These are phyloP conservation scores for Muricea muricata DNA, from an alignment of 92 coral and sea anemone species.

Conservation along the genomic window DNA sequence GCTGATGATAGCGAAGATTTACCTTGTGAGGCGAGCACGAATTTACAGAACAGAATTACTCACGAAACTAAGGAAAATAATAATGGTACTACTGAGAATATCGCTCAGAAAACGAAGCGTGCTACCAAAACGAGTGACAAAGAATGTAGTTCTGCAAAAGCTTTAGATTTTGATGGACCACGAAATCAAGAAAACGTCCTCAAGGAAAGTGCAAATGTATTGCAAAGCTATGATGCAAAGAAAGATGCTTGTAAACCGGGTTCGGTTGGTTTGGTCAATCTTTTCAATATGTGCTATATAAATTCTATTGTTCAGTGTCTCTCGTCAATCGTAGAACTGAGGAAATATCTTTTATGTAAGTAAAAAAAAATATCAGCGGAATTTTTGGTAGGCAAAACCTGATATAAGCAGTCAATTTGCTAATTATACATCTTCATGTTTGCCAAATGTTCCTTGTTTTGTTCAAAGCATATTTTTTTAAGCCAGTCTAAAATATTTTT, in stretches of 20 bases:
- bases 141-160: not conserved
- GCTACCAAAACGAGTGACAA: not conserved
- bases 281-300: slow-evolving; percentile 85
- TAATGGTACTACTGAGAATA: not conserved
- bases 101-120: not conserved
- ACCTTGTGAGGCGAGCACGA: not conserved
- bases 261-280: slow-evolving; percentile 84
- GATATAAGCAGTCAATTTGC: too few species aligned
- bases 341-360: slow-evolving; percentile 87
- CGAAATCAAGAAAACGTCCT: not conserved
- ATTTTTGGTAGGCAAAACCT: too few species aligned
- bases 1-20: not conserved
- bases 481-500: too few species aligned
- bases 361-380: too few species aligned
- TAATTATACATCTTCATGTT: too few species aligned
- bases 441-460: too few species aligned
- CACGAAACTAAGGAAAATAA: not conserved
- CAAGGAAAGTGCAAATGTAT: not conserved
- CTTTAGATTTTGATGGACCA: not conserved
- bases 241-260: slow-evolving; percentile 61
- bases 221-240: slow-evolving; percentile 16
- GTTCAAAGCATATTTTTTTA: too few species aligned
- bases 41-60: too few species aligned
- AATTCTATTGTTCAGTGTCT: slow-evolving; percentile 97
- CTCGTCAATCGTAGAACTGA: slow-evolving; percentile 79